Conservation (phyloP, 2,113 vertebrate species). For the Panthera tigris region DNA sequence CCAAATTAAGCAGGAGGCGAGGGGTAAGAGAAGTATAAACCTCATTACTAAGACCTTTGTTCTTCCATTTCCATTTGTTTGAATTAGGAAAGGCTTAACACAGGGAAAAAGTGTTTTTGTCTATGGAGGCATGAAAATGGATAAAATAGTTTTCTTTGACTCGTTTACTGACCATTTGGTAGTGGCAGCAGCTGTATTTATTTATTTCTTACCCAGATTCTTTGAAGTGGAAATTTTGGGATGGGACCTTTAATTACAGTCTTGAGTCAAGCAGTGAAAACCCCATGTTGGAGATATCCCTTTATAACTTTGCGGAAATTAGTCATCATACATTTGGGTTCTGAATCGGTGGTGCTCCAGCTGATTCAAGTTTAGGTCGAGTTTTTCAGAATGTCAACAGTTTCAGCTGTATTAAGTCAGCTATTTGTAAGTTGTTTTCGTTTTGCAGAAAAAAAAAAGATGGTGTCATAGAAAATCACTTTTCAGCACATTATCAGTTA, state of each 20-base stretch:
- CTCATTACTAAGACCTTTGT: not conserved
- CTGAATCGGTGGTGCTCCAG: not conserved
- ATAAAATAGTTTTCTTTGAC: not conserved
- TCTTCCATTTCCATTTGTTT: not conserved
- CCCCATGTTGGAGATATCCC: not conserved
- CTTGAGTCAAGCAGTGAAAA: not conserved
- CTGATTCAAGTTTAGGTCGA: conserved; percentile 25
- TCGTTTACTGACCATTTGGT: conserved; percentile 28
- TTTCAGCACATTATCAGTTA: not conserved
- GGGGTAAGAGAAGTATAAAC: not conserved
- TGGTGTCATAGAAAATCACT: not conserved
- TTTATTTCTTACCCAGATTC: conserved; percentile 21
- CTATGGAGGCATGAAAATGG: not conserved
- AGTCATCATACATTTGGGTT: conserved; percentile 10
- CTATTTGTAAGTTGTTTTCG: not conserved
- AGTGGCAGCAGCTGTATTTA: not conserved
- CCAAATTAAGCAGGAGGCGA: not conserved
- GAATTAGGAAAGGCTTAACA: not conserved
- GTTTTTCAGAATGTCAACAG: not conserved
- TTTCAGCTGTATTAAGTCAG: not conserved
- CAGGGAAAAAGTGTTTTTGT: not conserved
- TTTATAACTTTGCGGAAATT: not conserved
- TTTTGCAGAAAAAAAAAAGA: not conserved
- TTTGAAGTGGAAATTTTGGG: conserved; percentile 52
- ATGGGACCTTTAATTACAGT: conserved; percentile 2